Percentiles rank a stretch among this genome's conserved stretches.
phyloP scores from a whole-genome alignment of 2,113 vertebrate genomes.

The Phylloscopus trochilus region DNA sequence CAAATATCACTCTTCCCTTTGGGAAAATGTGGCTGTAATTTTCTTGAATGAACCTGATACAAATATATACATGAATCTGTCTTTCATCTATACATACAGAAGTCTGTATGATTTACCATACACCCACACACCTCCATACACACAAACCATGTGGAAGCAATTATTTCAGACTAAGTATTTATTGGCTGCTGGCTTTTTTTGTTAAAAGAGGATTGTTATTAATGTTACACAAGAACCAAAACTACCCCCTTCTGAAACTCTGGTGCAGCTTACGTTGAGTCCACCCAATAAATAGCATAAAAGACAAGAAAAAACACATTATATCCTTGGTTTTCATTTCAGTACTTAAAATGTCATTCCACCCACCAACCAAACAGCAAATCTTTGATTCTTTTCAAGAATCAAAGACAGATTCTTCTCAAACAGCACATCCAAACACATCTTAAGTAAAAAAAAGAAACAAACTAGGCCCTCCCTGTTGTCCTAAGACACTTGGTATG shows the following conservation, averaged over 20 bases:
- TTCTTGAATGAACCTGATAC: background rate
- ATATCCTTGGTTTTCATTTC: background rate
- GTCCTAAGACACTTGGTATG: background rate
- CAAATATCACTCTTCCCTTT: background rate
- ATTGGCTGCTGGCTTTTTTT: background rate
- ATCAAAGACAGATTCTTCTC: background rate
- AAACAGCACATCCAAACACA: background rate
- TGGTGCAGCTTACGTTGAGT: background rate
- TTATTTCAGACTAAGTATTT: background rate
- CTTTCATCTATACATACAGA: background rate
- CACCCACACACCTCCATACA: background rate
- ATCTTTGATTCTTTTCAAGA: background rate
- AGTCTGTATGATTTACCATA: background rate
- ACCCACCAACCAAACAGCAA: background rate
- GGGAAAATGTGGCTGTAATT: background rate
- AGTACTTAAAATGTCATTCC: background rate
- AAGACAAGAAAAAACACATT: background rate
- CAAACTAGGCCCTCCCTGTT: background rate
- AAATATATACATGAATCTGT: background rate
- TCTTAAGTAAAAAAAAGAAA: background rate
- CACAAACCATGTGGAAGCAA: background rate
- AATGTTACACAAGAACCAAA: background rate
- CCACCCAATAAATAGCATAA: background rate
- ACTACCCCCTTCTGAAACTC: background rate
- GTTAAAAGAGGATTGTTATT: background rate